A percentile compares a stretch with the other conserved stretches of the same genome.
Conservation (phyloP, 2,888 invertebrate species). For the Drosophila falleni region DNA sequence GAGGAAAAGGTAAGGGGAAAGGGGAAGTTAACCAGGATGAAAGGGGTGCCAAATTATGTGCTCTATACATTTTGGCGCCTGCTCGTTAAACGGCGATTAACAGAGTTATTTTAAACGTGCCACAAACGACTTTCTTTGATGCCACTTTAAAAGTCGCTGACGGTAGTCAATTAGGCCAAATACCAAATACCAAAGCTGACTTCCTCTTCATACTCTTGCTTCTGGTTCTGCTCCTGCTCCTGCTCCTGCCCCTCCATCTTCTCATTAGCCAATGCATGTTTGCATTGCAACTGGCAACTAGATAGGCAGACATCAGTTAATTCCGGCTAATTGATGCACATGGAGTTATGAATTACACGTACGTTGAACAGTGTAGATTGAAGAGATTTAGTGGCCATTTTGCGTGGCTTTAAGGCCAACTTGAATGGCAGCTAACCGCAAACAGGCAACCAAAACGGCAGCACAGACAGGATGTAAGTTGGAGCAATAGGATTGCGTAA, state of each 20-base stretch:
- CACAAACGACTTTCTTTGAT: constrained; percentile 69
- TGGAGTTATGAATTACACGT: not conserved
- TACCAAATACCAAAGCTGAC: constrained; percentile 20
- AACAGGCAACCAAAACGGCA: constrained; percentile 59
- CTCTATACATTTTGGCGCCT: constrained; percentile 56
- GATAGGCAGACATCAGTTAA: not conserved
- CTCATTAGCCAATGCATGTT: not conserved
- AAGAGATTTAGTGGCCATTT: constrained; percentile 6
- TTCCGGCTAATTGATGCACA: constrained; percentile 21
- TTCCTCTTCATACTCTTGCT: too few relatives aligned
- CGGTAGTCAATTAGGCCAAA: constrained; percentile 57
- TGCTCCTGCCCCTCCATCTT: not conserved
- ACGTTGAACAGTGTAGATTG: not conserved
- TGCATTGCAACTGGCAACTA: not conserved
- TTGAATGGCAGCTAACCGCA: constrained; percentile 69
- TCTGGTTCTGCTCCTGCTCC: too few relatives aligned
- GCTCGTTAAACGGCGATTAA: constrained; percentile 79
- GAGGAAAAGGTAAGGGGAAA: too few relatives aligned
- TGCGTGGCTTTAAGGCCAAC: constrained; percentile 59
- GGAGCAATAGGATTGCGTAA: constrained; percentile 11
- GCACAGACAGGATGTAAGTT: constrained; percentile 53
- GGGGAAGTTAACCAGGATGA: constrained; percentile 15
- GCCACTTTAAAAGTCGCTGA: constrained; percentile 65
- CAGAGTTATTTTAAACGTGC: constrained; percentile 64
- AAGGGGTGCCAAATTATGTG: constrained; percentile 63